Conservation (phyloP, 2,888 invertebrate species). For the Tipula confusa region DNA sequence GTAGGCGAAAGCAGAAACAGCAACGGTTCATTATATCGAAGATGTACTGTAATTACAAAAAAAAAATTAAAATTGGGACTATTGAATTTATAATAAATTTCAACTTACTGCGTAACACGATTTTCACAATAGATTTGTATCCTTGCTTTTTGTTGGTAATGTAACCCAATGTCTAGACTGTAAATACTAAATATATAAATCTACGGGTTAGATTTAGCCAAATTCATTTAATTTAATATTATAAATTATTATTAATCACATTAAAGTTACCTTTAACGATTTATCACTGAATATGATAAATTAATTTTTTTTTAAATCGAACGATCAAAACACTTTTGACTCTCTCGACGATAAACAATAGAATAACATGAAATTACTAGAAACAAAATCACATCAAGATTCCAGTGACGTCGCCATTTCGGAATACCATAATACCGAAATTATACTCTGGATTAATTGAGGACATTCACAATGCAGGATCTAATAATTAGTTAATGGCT, state of each 20-base stretch:
- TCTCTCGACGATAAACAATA: neutral
- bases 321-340: neutral
- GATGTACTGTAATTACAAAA: neutral
- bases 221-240: too few relatives aligned
- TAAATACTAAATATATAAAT: too few relatives aligned
- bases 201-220: too few relatives aligned
- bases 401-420: neutral
- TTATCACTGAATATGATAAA: neutral
- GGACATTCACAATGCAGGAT: too few relatives aligned
- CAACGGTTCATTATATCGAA: neutral
- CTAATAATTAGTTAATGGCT: too few relatives aligned
- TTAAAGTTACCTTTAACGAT: neutral
- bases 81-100: neutral
- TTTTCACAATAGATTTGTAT: neutral
- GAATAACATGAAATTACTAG: neutral
- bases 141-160: neutral
- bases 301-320: neutral
- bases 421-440: neutral
- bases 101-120: neutral
- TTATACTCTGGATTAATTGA: neutral
- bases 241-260: too few relatives aligned
- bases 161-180: too few relatives aligned
- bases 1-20: neutral
- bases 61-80: neutral
- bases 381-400: neutral